Evolutionary conservation across 2,797 vertebrate species (phyloP), one percentile per base, ranked within the genome.

Genomic region (Oreochromis grahami): DNA sequence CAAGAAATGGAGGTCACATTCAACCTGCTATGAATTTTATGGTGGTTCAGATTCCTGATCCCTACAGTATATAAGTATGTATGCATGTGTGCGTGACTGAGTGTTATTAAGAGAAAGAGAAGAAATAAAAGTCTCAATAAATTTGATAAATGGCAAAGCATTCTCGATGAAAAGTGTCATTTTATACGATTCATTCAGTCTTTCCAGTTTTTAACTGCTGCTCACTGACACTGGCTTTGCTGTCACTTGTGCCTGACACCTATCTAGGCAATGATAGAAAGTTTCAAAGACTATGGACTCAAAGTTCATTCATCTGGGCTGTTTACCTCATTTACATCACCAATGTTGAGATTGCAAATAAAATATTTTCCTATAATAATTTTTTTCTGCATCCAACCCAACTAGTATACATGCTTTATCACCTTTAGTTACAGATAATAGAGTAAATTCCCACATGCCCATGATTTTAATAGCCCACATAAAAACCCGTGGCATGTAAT

Each of bases 41-140:
- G 87, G 86, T 34, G 48, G 83, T 80, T 92, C 74, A 72, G 26
- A 88, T 88, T 90, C 70, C 81, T 34, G 6, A 74, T 32, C 68
- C 17, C 51, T 50, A 50, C 17, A 74, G 3, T 50, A 13, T 29
- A 76, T 79, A 26, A 65, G 24, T 17, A 32, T 24, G 34, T 51
- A 72, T n/a, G 45, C 29, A 56, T 82, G 80, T 52, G 38, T 38
- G 70, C 36, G 15, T 70, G 21, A 13, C 36, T 41, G 81, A 80
- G 79, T 78, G 84, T 81, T 85, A 45, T 32, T 76, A 45, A 21
- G 60, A 81, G 29, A 81, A 58, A 79, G 38, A 50, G 58, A 84
- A 53, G 83, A 91, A 86, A 94, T 93, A 90, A 95, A 95, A 85
- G 90, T 93, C 90, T 83, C 90, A 77, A 88, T 93, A 84, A 92